phyloP scores from a whole-genome alignment of 2,888 invertebrate genomes.

The Ornithoptera priamus region DNA sequence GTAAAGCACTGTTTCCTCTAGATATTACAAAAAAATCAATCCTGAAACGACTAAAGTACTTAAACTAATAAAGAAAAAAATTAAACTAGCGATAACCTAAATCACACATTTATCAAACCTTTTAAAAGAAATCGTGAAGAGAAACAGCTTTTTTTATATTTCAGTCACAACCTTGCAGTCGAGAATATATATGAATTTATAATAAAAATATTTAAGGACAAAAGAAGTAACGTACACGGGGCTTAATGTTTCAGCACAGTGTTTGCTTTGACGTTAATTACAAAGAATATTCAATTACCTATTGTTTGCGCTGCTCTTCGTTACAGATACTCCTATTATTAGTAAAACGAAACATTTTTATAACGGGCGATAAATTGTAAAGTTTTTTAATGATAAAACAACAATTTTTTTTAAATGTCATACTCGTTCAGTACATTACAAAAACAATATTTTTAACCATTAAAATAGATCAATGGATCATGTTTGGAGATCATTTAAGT shows the following conservation, averaged over 20 bases:
- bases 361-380: neutral
- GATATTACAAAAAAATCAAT: no score
- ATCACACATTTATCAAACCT: no score
- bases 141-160: neutral
- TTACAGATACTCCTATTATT: neutral
- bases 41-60: no score
- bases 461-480: no score
- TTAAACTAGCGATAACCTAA: no score
- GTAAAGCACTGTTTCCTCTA: no score
- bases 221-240: constrained; percentile 15
- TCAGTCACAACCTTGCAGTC: neutral
- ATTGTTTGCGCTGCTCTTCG: constrained; percentile 4
- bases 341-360: neutral
- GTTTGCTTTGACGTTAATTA: constrained; percentile 20
- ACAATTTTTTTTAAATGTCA: no score
- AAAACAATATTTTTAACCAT: no score
- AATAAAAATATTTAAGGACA: constrained; percentile 1
- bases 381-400: no score
- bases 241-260: constrained; percentile 8
- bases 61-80: no score
- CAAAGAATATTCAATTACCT: constrained; percentile 23
- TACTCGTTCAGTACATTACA: no score
- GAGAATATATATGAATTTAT: neutral
- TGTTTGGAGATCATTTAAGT: no score
- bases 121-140: neutral